Evolutionary conservation across 2,113 vertebrate genomes (phyloP).

Genomic region (Parotia lawesii): DNA sequence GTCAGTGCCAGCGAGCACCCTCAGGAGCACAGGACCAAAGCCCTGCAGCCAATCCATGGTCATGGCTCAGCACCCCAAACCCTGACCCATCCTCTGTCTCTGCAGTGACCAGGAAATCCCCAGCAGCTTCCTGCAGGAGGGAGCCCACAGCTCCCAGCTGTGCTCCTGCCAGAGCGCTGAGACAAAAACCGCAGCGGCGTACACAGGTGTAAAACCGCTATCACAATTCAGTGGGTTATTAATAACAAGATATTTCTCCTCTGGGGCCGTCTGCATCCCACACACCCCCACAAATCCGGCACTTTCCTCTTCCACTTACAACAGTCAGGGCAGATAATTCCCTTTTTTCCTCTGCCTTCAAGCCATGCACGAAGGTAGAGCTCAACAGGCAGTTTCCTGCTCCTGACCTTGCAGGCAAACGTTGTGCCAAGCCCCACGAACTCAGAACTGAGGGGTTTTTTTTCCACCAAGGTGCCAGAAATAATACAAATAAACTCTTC

Average conservation of each 20-base stretch:
- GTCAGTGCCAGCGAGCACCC: neutral
- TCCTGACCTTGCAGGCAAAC: neutral
- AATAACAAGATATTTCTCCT: slow-evolving; percentile 6
- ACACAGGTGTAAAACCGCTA: neutral
- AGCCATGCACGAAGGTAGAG: neutral
- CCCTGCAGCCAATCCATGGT: accelerated
- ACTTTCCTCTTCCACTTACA: neutral
- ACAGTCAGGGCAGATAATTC: neutral
- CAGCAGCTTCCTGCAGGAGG: neutral
- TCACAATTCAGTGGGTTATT: neutral
- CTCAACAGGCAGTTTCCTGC: neutral
- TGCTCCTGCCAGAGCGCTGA: neutral
- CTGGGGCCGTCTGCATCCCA: neutral
- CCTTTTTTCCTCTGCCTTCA: neutral
- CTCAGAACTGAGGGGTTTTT: neutral
- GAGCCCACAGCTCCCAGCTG: neutral
- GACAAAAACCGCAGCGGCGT: accelerated
- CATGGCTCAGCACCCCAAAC: accelerated
- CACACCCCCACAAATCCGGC: neutral
- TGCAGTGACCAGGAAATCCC: neutral
- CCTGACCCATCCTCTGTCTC: neutral
- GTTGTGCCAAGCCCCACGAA: neutral
- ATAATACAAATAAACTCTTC: slow-evolving; percentile 42
- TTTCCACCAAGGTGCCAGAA: slow-evolving; percentile 20
- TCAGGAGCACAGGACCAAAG: neutral